Evolutionary conservation across 2,888 invertebrate species (phyloP), one percentile per base, ranked within the genome.

Genomic region (Apantesis nais): DNA sequence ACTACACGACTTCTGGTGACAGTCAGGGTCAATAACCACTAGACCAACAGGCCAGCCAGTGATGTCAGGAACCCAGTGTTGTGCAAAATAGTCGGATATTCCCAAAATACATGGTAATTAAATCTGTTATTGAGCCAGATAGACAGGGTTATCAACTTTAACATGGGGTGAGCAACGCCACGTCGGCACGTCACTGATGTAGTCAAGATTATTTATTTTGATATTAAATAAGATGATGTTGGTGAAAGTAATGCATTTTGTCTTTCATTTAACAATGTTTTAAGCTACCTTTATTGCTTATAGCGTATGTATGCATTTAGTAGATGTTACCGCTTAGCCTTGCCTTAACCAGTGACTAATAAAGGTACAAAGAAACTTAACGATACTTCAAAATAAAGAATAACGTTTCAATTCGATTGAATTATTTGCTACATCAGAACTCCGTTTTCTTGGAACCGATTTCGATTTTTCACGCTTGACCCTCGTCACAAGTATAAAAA

Each of bases 131-230:
- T 5, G 14, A 55, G 3, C 5, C 25, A 29, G 25, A 55, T 5
- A 55, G 55, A 55, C 55, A 55, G 25, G 55, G 55, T 55, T 55
- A 55, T 55, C 25, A 34, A 58, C 1, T 55, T 34, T 8, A 39
- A 39, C 63, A 39, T 65, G 67, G 60, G 65, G 9, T 72, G 67
- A 66, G 74, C 69, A 67, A 62, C 39, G n/a, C n/a, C n/a, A n/a
- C n/a, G n/a, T 65, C 52, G 63, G 41, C 14, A 55, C 25, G 14
- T 55, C 14, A 29, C 55, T 44, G 67, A 63, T 77, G 66, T 64
- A 58, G 52, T 29, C 63, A 66, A 73, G 19, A 81, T 74, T 74
- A 81, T 74, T 72, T 79, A 79, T 81, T 79, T 79, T 77, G 68
- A 66, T 79, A 71, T 66, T 74, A 77, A 77, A 63, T 63, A 41